Percentiles rank a stretch among this genome's conserved stretches.
These are phyloP conservation scores for Protaetia brevitarsis DNA, from an alignment of 1,140 invertebrate genomes.

Conservation along the genomic window DNA sequence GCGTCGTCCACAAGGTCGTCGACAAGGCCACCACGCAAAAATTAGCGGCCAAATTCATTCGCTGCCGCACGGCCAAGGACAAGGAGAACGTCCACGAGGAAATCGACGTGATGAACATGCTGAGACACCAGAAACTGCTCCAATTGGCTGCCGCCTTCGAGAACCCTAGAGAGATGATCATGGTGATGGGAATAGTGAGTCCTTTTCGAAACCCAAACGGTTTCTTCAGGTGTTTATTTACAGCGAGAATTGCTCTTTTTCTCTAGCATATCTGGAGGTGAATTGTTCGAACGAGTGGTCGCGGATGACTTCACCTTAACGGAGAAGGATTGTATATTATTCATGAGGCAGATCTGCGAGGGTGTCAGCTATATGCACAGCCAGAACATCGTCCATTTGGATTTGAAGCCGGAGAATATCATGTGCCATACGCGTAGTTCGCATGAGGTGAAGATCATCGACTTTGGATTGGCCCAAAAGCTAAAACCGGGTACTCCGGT, in stretches of 20 bases:
- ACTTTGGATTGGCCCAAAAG: slow-evolving; percentile 84
- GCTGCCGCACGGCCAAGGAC: slow-evolving; percentile 76
- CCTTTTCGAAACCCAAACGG: too few species aligned
- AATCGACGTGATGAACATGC: slow-evolving; percentile 86
- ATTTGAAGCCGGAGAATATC: slow-evolving; percentile 93
- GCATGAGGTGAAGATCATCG: slow-evolving; percentile 84
- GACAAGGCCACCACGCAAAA: slow-evolving; percentile 67
- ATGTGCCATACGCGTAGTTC: slow-evolving; percentile 80
- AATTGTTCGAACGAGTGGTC: slow-evolving; percentile 87
- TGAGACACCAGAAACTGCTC: slow-evolving; percentile 87
- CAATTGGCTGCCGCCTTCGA: slow-evolving; percentile 86
- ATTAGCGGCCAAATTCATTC: slow-evolving; percentile 90
- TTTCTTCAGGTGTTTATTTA: slow-evolving; percentile 6
- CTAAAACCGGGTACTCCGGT: slow-evolving; percentile 68
- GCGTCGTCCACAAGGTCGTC: slow-evolving; percentile 70
- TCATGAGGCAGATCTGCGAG: slow-evolving; percentile 86
- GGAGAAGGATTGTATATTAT: slow-evolving; percentile 87
- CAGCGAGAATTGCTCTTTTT: slow-evolving; percentile 28
- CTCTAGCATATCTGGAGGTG: slow-evolving; percentile 82
- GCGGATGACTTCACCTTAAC: slow-evolving; percentile 90
- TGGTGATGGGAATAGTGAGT: slow-evolving; percentile 95
- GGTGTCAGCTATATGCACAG: slow-evolving; percentile 87
- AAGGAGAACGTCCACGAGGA: slow-evolving; percentile 85
- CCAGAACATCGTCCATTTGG: slow-evolving; percentile 82
- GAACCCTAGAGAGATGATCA: slow-evolving; percentile 78